Evolutionary conservation across 2,113 vertebrate species (phyloP).

Genomic region (Glaucidium brasilianum): DNA sequence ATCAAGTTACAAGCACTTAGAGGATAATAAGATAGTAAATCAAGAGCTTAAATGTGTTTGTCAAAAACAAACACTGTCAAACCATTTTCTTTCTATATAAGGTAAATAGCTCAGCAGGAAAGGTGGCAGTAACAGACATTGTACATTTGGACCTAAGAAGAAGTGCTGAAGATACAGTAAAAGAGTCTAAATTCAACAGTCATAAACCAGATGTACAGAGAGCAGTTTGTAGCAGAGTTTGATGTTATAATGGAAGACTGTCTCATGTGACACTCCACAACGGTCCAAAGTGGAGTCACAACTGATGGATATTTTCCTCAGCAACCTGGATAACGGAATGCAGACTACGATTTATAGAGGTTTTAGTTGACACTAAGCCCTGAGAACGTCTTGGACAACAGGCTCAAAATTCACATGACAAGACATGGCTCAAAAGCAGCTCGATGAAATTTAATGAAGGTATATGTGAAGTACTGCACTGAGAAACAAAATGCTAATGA

Average conservation of each 20-base stretch:
- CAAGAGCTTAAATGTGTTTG: background rate
- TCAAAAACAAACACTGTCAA: background rate
- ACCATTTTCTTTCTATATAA: background rate
- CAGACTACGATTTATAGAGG: background rate
- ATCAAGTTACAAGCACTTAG: background rate
- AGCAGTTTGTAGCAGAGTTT: background rate
- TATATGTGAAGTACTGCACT: background rate
- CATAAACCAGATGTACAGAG: background rate
- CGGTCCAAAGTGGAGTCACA: background rate
- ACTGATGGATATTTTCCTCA: background rate
- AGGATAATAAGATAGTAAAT: background rate
- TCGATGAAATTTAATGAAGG: background rate
- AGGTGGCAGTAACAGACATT: background rate
- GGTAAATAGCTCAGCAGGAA: background rate
- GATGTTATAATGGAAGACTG: background rate
- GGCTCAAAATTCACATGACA: background rate
- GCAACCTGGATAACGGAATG: background rate
- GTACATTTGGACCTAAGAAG: background rate
- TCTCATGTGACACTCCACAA: background rate
- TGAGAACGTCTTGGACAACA: background rate
- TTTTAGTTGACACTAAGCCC: background rate
- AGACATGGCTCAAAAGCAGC: background rate
- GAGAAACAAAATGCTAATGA: background rate
- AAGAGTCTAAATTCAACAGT: background rate
- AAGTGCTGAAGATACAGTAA: background rate